These are phyloP conservation scores for Calliphora vicina DNA, from an alignment of 1,140 invertebrate species.

Conservation along the genomic window DNA sequence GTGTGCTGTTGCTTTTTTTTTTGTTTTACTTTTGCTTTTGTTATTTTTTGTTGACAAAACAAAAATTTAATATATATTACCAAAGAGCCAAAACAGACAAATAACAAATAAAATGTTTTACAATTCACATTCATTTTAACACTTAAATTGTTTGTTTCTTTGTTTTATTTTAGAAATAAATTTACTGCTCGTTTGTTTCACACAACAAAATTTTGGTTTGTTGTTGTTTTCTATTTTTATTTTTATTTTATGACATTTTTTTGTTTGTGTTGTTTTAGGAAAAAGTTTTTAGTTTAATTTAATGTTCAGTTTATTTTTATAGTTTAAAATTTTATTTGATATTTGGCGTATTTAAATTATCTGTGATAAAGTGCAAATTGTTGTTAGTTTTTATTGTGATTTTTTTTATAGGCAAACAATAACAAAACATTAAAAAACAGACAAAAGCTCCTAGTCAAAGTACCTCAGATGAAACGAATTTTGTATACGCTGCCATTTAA, in stretches of 20 bases:
- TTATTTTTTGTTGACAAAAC: background rate
- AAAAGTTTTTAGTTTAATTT: slow-evolving; percentile 1
- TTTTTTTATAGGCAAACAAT: background rate
- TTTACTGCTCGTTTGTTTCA: slow-evolving; percentile 15
- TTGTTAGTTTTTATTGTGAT: background rate
- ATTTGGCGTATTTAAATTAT: slow-evolving; percentile 4
- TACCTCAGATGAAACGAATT: background rate
- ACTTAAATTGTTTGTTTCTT: background rate
- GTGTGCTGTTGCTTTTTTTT: background rate
- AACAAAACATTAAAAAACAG: background rate
- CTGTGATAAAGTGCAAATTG: background rate
- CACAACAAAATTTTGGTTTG: background rate
- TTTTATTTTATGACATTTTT: background rate
- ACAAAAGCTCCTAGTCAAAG: background rate
- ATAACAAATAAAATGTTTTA: background rate
- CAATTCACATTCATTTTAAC: background rate
- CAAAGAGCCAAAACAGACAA: background rate
- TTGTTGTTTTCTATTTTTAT: slow-evolving; percentile 6
- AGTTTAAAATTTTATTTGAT: background rate
- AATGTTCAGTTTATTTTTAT: slow-evolving; percentile 14
- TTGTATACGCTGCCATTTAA: background rate
- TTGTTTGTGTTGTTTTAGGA: background rate
- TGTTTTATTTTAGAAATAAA: background rate
- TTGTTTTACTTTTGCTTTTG: background rate
- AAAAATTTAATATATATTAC: background rate